phyloP scores from a whole-genome alignment of 2,888 invertebrate genomes.

The Sminthurinus aureus region DNA sequence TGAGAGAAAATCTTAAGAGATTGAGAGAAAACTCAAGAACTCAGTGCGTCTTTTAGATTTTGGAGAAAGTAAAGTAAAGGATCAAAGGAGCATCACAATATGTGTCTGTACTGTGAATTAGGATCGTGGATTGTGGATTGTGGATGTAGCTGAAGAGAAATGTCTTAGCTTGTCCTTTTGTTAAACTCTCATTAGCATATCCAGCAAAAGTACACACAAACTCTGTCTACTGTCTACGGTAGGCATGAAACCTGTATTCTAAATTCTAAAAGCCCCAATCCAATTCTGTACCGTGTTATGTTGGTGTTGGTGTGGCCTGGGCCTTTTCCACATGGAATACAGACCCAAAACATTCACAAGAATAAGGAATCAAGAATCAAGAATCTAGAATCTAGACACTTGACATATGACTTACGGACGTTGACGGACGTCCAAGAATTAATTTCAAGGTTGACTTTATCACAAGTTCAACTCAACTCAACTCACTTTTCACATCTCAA shows the following conservation, averaged over 20 bases:
- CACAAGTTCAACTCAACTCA: conserved; percentile 21
- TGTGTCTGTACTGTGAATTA: no score
- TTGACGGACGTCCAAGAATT: conserved; percentile 38
- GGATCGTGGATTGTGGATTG: neutral
- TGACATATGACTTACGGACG: conserved; percentile 40
- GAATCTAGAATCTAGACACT: conserved; percentile 12
- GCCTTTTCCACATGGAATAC: conserved; percentile 22
- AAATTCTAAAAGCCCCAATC: no score
- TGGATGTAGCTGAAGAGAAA: conserved; percentile 4
- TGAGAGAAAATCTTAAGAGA: conserved; percentile 11
- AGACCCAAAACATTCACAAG: neutral
- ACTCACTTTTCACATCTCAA: no score
- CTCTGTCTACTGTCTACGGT: no score
- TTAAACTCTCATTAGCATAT: conserved; percentile 37
- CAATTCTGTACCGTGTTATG: no score
- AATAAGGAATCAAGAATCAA: no score
- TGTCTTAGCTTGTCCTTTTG: conserved; percentile 37
- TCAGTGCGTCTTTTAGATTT: neutral
- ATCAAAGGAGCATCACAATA: neutral
- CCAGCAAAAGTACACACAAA: neutral
- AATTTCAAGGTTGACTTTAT: conserved; percentile 40
- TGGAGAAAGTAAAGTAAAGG: conserved; percentile 5
- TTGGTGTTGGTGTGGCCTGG: no score
- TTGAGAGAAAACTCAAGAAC: conserved; percentile 1
- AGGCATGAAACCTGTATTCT: no score